Evolutionary conservation across 2,797 vertebrate species (phyloP), one percentile per base, ranked within the genome.

Genomic region (Dromococcyx pavoninus): DNA sequence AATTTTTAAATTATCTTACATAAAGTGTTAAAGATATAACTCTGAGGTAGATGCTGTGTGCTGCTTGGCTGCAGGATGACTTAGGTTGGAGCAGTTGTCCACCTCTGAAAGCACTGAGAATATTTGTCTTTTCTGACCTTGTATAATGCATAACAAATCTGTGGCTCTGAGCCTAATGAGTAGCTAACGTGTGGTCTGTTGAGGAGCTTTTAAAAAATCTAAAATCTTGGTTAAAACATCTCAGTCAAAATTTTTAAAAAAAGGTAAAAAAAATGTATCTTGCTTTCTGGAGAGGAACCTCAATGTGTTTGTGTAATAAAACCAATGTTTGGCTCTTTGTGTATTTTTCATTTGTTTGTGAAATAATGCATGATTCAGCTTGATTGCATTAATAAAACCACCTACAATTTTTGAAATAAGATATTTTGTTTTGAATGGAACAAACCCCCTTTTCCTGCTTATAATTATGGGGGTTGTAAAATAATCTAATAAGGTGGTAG

Each of bases 191-290:
- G 27, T 81, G 16, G 32, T 69, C 33, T 91, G 0, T 19, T 61
- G 17, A 87, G 13, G 33, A 39, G 25, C 33, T 87, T 85, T 65
- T 39, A n/a, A 46, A 72, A 72, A 76, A 22, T 54, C 22, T 66
- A 23, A 70, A 89, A 17, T 35, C n/a, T 82, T 86, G 13, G 5
- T 82, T 82, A 77, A 75, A 84, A 41, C 24, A 66, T 32, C 41
- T 60, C 3, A 3, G 21, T 70, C 8, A 67, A 28, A 91, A 54
- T 51, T 57, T 87, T 4, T 60, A 28, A 57, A 91, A 30, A 70
- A 50, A 50, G 23, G 4, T 5, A 54, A 37, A 46, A 48, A 8
- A 4, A 23, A 11, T 41, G 0, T 33, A 0, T 35, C 6, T 56
- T 64, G 12, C 21, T 66, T 83, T 56, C 11, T 56, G n/a, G 27